Percentiles rank a stretch among this genome's conserved stretches.
Evolutionary conservation across 2,797 vertebrate genomes (phyloP).

Genomic region (Malacoraja senta): DNA sequence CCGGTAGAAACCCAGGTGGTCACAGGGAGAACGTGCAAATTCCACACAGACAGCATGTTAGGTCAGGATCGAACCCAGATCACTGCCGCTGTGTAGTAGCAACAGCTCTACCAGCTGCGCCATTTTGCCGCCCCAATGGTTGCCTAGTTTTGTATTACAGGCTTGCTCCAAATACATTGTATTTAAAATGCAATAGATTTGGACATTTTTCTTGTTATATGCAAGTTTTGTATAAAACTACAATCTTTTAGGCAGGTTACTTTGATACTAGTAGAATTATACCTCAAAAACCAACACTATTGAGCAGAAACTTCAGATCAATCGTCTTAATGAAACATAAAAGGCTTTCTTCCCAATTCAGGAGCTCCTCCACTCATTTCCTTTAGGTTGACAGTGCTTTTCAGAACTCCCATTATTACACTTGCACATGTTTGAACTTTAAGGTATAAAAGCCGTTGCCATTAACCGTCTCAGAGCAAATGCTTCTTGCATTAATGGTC

Average conservation of each 20-base stretch:
- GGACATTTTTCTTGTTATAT: not conserved
- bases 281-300: not conserved
- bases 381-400: constrained; percentile 31
- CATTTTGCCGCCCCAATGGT: too few species aligned
- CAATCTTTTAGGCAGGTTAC: not conserved
- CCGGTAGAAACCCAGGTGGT: too few species aligned
- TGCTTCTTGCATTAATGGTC: constrained; percentile 19
- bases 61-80: too few species aligned
- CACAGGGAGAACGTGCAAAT: too few species aligned
- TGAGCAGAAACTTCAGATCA: not conserved
- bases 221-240: not conserved
- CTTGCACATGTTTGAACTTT: not conserved
- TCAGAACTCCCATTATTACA: constrained; percentile 23
- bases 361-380: constrained; percentile 5
- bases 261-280: not conserved
- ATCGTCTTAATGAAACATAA: constrained; percentile 34
- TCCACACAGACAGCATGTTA: too few species aligned
- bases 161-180: not conserved
- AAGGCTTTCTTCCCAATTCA: constrained; percentile 14
- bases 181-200: not conserved
- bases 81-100: too few species aligned
- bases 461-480: not conserved
- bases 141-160: too few species aligned
- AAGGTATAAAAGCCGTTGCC: not conserved
- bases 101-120: too few species aligned